Percentiles rank a stretch among this genome's conserved stretches.
These are phyloP conservation scores for Eupithecia subfuscata DNA, from an alignment of 2,888 invertebrate species.

Conservation along the genomic window DNA sequence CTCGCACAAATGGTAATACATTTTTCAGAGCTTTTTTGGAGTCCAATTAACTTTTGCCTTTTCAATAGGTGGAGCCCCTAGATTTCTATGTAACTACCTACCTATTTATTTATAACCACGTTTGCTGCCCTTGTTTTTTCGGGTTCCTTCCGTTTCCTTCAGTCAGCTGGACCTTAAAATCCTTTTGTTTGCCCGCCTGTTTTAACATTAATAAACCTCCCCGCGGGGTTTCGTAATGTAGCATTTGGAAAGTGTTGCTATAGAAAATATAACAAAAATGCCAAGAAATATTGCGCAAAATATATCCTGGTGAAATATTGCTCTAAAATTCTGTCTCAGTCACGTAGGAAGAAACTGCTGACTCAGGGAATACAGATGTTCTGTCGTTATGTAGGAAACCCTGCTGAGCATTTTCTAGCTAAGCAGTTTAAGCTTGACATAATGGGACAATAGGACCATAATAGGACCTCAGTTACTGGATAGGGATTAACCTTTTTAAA, in stretches of 20 bases:
- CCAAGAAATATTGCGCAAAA: not conserved
- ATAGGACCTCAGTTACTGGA: not conserved
- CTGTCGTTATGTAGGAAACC: not conserved
- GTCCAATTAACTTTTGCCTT: conserved; percentile 6
- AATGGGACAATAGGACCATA: conserved; percentile 3
- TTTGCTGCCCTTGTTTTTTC: not conserved
- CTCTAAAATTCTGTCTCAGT: not conserved
- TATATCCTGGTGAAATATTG: not conserved
- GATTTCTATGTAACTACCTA: not conserved
- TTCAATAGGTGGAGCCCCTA: not conserved
- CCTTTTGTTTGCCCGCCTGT: not conserved
- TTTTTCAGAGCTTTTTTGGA: not conserved
- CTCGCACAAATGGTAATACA: not conserved
- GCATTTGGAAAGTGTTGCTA: not conserved
- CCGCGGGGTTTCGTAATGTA: not conserved
- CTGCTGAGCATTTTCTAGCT: not conserved
- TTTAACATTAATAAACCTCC: not conserved
- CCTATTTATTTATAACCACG: not conserved
- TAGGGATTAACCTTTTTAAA: conserved; percentile 8
- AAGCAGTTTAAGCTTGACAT: not conserved
- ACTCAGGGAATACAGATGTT: not conserved
- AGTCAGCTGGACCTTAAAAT: not conserved
- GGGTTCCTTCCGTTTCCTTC: not conserved
- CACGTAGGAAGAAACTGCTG: not conserved
- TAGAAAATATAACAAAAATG: not conserved